Evolutionary conservation across 1,140 invertebrate species (phyloP).

Genomic region (Hirudo medicinalis): DNA sequence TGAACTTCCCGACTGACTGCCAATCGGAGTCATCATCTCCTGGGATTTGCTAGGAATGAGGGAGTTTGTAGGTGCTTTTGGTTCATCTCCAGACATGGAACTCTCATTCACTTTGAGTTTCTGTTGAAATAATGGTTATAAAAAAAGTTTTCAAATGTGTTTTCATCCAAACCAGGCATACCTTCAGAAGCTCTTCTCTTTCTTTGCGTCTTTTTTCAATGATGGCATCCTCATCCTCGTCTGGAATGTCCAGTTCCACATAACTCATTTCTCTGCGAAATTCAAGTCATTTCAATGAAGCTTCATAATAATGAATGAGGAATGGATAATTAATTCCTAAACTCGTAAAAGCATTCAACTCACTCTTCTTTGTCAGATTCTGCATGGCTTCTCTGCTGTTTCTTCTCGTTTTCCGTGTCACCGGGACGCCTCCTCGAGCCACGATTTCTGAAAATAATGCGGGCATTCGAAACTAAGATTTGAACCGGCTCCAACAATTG

Average conservation of each 20-base stretch:
- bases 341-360: too few relatives aligned
- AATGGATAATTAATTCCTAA: too few relatives aligned
- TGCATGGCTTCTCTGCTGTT: too few relatives aligned
- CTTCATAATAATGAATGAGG: too few relatives aligned
- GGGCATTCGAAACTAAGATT: too few relatives aligned
- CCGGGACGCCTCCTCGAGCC: too few relatives aligned
- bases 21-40: neutral
- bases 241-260: conserved; percentile 26
- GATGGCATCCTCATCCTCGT: conserved; percentile 70
- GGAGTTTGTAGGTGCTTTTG: neutral
- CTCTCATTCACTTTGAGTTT: conserved; percentile 4
- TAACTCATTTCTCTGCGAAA: conserved; percentile 26
- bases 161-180: neutral
- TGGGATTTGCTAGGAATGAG: neutral
- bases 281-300: neutral
- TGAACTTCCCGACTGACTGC: conserved; percentile 8
- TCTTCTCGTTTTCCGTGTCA: too few relatives aligned
- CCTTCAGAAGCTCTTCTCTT: conserved; percentile 58
- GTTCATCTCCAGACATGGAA: neutral
- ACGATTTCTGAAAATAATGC: too few relatives aligned
- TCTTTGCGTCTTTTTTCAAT: conserved; percentile 77
- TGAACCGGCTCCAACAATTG: too few relatives aligned
- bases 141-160: neutral
- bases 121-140: neutral
- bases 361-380: too few relatives aligned